A percentile compares a stretch with the other conserved stretches of the same genome.
These are phyloP conservation scores for Perca fluviatilis DNA, from an alignment of 2,113 vertebrate genomes.

Conservation along the genomic window DNA sequence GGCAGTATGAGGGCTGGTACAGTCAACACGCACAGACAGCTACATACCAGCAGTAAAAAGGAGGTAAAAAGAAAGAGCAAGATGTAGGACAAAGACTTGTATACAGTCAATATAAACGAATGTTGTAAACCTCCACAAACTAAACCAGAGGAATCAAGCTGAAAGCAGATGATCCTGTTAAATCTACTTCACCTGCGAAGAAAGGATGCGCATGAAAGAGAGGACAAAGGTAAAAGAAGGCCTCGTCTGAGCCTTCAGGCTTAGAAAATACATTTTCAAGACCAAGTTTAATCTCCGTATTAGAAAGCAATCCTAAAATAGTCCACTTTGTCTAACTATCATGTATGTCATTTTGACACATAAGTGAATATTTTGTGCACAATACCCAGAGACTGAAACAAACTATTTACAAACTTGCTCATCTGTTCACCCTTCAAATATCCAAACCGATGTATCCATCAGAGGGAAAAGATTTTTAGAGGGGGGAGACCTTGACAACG, in stretches of 20 bases:
- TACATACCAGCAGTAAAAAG: constrained; percentile 63
- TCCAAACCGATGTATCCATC: constrained; percentile 60
- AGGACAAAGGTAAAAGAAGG: constrained; percentile 18
- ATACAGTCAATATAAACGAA: constrained; percentile 24
- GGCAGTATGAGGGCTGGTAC: constrained; percentile 72
- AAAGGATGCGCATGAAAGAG: constrained; percentile 20
- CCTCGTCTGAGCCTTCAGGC: not conserved
- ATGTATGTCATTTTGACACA: constrained; percentile 26
- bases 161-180: not conserved
- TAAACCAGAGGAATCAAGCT: not conserved
- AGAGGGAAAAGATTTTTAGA: constrained; percentile 68
- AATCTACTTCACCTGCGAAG: not conserved
- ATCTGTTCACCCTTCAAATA: constrained; percentile 44
- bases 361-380: constrained; percentile 16
- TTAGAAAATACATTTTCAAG: constrained; percentile 8
- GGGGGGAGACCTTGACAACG: constrained; percentile 67
- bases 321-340: constrained; percentile 11
- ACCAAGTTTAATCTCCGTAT: not conserved
- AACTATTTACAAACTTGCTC: constrained; percentile 52
- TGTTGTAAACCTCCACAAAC: constrained; percentile 2
- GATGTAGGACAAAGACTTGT: constrained; percentile 59
- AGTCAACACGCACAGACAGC: constrained; percentile 79
- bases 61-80: constrained; percentile 34
- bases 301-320: constrained; percentile 29
- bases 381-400: constrained; percentile 28